Evolutionary conservation across 1,140 invertebrate species (phyloP).

Genomic region (Scaptomyza hsui): DNA sequence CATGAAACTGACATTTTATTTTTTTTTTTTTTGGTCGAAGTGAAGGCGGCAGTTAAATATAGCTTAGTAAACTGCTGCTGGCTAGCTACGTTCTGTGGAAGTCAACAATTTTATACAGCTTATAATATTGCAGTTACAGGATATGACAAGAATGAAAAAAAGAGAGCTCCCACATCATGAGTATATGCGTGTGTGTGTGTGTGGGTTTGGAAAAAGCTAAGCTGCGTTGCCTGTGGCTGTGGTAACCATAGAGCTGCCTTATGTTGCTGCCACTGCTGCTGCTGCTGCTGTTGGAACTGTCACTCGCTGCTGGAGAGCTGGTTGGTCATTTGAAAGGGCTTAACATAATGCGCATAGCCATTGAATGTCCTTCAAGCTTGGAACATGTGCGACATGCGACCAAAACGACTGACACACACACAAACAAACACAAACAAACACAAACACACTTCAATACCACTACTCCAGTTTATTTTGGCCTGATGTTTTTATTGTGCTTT

Average conservation of each 20-base stretch:
- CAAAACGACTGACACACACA: conserved; percentile 34
- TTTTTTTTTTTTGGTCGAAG: neutral
- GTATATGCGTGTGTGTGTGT: conserved; percentile 9
- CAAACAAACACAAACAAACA: conserved; percentile 16
- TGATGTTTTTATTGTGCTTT: conserved; percentile 7
- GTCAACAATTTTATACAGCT: conserved; percentile 17
- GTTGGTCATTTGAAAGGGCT: conserved; percentile 59
- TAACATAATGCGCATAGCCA: conserved; percentile 51
- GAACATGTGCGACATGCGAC: conserved; percentile 49
- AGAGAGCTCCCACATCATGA: conserved; percentile 10
- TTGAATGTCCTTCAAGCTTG: conserved; percentile 52
- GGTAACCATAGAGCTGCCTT: conserved; percentile 21
- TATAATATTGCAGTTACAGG: conserved; percentile 34
- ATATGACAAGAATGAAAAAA: conserved; percentile 29
- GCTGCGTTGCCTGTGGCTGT: conserved; percentile 29
- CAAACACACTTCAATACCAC: conserved; percentile 16
- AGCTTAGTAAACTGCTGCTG: conserved; percentile 12
- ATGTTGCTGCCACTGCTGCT: neutral
- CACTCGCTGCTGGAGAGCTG: conserved; percentile 32
- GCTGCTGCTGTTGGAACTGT: conserved; percentile 22
- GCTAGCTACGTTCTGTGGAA: conserved; percentile 2
- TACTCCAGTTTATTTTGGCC: conserved; percentile 1
- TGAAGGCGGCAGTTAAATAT: conserved; percentile 4
- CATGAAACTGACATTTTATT: neutral
- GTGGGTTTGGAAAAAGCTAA: conserved; percentile 20